Conservation (phyloP, 2,113 vertebrate genomes). For the Phoenicopterus ruber region DNA sequence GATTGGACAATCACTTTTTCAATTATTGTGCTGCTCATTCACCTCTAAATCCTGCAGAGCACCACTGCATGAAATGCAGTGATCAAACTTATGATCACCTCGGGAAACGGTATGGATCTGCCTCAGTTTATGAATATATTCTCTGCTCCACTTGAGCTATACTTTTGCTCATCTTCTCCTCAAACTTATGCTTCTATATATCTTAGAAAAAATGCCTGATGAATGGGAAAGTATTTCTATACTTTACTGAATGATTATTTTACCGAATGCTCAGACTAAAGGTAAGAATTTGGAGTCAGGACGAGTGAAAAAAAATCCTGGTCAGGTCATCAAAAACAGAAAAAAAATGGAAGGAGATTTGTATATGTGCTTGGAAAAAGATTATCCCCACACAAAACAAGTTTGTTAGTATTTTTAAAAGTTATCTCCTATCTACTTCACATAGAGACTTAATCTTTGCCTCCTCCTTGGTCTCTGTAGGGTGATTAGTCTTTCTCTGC, state of each 20-base stretch:
- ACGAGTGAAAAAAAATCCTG: neutral
- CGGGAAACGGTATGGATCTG: neutral
- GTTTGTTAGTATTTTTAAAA: neutral
- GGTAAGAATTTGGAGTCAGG: neutral
- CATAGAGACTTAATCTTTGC: neutral
- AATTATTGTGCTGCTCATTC: neutral
- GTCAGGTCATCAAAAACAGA: neutral
- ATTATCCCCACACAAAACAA: accelerated
- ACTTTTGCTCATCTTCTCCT: neutral
- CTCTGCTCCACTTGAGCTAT: neutral
- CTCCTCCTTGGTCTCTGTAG: neutral
- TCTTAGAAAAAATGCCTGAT: neutral
- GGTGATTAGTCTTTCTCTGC: neutral
- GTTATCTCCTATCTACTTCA: neutral
- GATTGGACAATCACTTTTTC: neutral
- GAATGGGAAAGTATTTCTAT: neutral
- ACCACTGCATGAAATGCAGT: neutral
- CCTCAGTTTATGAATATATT: neutral
- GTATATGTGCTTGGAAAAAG: neutral
- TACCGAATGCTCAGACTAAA: neutral
- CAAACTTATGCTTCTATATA: neutral
- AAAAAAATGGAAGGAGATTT: neutral
- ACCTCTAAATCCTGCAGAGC: neutral
- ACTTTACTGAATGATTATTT: neutral
- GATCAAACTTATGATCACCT: neutral